Percentiles rank a stretch among this genome's conserved stretches.
Evolutionary conservation across 1,140 invertebrate genomes (phyloP).

Genomic region (Himalopsyche phryganea): DNA sequence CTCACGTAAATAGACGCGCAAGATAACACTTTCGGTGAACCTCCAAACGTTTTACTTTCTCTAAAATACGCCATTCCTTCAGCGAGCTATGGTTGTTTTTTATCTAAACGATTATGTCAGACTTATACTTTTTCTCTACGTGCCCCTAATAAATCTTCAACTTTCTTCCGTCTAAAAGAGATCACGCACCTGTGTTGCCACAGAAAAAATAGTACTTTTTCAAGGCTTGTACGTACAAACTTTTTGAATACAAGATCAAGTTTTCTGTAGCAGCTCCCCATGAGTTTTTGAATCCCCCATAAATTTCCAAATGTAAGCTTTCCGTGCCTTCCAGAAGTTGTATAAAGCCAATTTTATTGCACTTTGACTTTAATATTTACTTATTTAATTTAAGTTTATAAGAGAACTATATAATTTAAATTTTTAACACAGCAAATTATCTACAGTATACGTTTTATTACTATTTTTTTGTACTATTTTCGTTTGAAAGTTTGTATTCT

Average conservation of each 20-base stretch:
- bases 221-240: slow-evolving; percentile 20
- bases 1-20: slow-evolving; percentile 1
- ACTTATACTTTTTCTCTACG: slow-evolving; percentile 32
- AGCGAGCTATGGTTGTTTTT: slow-evolving; percentile 24
- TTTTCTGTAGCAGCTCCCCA: slow-evolving; percentile 19
- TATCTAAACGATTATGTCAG: slow-evolving; percentile 36
- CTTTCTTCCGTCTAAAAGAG: slow-evolving; percentile 27
- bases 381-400: no score
- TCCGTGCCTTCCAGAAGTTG: no score
- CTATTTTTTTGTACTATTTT: no score
- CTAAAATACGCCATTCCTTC: slow-evolving; percentile 9
- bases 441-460: no score
- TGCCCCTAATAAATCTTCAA: slow-evolving; percentile 35
- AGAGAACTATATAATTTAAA: no score
- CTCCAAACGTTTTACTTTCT: slow-evolving; percentile 14
- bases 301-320: no score
- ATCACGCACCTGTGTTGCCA: slow-evolving; percentile 34
- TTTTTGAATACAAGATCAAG: slow-evolving; percentile 31
- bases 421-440: no score
- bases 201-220: slow-evolving; percentile 28
- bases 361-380: no score
- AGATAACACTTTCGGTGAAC: slow-evolving; percentile 7
- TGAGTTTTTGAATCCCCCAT: no score
- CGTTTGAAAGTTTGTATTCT: no score
- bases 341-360: no score